Conservation (phyloP, 1,140 invertebrate species). For the Zaprionus taronus region DNA sequence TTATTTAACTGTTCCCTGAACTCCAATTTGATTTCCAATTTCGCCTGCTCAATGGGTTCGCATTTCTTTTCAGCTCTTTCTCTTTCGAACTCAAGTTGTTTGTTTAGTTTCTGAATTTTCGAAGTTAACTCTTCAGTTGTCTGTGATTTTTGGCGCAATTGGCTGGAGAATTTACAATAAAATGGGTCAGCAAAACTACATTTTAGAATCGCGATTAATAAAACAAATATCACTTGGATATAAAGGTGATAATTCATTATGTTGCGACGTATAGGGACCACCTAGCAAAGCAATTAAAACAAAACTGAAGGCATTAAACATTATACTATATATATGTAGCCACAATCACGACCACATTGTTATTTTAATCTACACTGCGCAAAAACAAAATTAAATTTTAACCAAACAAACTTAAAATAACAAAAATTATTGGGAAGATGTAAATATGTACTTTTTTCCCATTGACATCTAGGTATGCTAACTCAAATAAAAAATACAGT, state of each 20-base stretch:
- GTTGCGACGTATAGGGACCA: background rate
- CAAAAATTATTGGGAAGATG: too few relatives aligned
- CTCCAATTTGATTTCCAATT: background rate
- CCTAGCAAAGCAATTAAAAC: background rate
- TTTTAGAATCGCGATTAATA: background rate
- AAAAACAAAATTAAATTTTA: background rate
- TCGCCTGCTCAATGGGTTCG: background rate
- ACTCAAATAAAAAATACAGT: too few relatives aligned
- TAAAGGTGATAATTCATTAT: background rate
- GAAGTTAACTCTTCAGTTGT: background rate
- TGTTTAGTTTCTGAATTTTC: background rate
- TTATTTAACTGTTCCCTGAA: background rate
- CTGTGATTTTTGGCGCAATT: background rate
- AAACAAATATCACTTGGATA: background rate
- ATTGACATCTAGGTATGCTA: too few relatives aligned
- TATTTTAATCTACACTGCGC: background rate
- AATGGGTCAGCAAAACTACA: background rate
- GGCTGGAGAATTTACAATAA: background rate
- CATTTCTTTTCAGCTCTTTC: background rate
- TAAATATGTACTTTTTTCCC: too few relatives aligned
- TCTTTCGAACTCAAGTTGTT: background rate
- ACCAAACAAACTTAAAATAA: too few relatives aligned
- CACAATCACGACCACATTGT: background rate
- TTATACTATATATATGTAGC: background rate
- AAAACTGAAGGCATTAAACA: background rate